Conservation (phyloP, 2,113 vertebrate genomes). For the Dinomys branickii region DNA sequence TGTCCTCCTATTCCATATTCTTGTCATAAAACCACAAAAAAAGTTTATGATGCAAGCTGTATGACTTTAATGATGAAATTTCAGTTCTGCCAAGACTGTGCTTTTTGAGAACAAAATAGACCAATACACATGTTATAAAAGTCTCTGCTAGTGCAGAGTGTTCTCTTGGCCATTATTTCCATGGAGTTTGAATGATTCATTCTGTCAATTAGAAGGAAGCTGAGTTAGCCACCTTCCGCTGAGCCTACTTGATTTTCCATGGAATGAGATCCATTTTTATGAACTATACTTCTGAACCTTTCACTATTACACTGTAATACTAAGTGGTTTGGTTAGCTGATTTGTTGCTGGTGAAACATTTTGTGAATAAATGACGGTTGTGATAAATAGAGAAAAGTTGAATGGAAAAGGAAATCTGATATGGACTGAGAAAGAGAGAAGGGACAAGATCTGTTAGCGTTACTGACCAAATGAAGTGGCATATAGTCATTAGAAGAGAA, state of each 20-base stretch:
- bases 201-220: constrained; percentile 68
- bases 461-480: neutral
- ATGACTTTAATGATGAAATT: neutral
- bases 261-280: constrained; percentile 65
- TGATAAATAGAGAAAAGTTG: neutral
- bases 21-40: neutral
- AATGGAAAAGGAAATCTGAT: neutral
- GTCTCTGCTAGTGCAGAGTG: neutral
- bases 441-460: neutral
- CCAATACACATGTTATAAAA: neutral
- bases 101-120: neutral
- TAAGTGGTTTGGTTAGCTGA: constrained; percentile 34
- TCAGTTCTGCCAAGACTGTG: neutral
- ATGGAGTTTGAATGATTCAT: constrained; percentile 3
- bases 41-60: neutral
- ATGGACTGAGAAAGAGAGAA: neutral
- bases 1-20: neutral
- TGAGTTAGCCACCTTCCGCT: constrained; percentile 36
- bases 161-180: constrained; percentile 5
- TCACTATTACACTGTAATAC: constrained; percentile 51
- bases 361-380: neutral
- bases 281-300: constrained; percentile 66
- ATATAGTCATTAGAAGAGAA: neutral
- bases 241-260: constrained; percentile 33
- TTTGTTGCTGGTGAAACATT: neutral